Evolutionary conservation across 2,113 vertebrate genomes (phyloP).

Genomic region (Gulo gulo): DNA sequence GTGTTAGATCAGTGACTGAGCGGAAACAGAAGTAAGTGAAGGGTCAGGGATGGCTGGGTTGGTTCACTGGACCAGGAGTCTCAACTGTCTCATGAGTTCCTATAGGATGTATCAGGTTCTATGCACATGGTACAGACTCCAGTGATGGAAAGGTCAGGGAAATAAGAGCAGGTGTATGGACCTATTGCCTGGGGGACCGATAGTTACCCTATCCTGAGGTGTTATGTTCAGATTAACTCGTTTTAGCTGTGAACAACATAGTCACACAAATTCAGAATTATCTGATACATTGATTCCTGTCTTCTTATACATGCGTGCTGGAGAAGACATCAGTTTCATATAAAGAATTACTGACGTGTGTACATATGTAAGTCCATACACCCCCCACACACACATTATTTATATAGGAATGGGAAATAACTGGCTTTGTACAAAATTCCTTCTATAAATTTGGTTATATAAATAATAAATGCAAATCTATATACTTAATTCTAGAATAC

Average conservation of each 20-base stretch:
- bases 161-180: background rate
- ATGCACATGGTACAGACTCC: background rate
- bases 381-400: background rate
- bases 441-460: background rate
- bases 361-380: background rate
- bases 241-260: background rate
- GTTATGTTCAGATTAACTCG: background rate
- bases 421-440: slow-evolving; percentile 3
- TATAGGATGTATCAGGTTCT: background rate
- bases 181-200: background rate
- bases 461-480: background rate
- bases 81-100: background rate
- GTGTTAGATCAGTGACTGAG: background rate
- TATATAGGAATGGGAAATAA: background rate
- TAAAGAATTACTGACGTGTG: background rate
- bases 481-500: slow-evolving; percentile 46
- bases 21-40: background rate
- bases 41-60: background rate
- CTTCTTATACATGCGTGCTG: background rate
- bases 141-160: background rate
- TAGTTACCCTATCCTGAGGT: background rate
- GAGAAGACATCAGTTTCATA: background rate
- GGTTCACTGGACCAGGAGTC: background rate
- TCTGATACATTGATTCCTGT: background rate
- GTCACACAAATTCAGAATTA: background rate